A percentile compares a stretch with the other conserved stretches of the same genome.
Conservation (phyloP, 2,797 vertebrate genomes). For the Vipera latastei region DNA sequence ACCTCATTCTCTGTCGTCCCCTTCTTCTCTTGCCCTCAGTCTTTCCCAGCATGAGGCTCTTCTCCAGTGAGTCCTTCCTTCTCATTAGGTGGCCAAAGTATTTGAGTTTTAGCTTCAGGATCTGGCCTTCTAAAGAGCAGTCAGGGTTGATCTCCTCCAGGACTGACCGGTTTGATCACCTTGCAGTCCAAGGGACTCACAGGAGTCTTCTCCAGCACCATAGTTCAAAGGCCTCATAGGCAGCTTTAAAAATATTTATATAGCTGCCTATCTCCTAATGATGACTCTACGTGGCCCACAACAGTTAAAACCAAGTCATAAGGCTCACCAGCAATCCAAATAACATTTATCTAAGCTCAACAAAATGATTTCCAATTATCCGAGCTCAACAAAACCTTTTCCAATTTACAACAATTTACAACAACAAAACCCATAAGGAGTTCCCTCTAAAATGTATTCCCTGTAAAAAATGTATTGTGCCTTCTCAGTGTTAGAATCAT, state of each 20-base stretch:
- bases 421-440: not conserved
- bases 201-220: too few relatives aligned
- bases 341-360: not conserved
- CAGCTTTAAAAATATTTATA: not conserved
- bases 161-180: too few relatives aligned
- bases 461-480: not conserved
- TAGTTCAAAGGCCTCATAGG: too few relatives aligned
- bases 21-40: too few relatives aligned
- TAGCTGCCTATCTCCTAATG: not conserved
- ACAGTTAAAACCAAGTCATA: not conserved
- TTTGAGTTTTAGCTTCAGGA: too few relatives aligned
- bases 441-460: not conserved
- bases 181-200: too few relatives aligned
- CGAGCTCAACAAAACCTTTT: not conserved
- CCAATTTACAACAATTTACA: not conserved
- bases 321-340: not conserved
- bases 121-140: too few relatives aligned
- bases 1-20: too few relatives aligned
- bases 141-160: too few relatives aligned
- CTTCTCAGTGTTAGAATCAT: not conserved
- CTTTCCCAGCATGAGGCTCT: too few relatives aligned
- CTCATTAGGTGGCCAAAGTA: too few relatives aligned
- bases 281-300: not conserved
- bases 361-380: not conserved
- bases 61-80: too few relatives aligned